phyloP scores from a whole-genome alignment of 2,113 vertebrate genomes.

The Equus quagga region DNA sequence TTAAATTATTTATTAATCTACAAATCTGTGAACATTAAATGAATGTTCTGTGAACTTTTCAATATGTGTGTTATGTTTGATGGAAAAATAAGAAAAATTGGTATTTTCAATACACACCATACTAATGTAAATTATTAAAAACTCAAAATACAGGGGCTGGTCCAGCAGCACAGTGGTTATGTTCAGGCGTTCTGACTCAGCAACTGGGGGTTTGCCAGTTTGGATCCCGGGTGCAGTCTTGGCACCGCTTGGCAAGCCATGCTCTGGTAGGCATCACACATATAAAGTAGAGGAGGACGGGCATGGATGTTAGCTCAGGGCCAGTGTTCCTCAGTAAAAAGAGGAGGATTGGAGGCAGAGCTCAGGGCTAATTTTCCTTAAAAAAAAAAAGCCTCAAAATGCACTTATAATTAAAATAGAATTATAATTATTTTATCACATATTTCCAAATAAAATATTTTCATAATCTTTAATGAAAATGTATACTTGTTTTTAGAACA shows the following conservation, averaged over 20 bases:
- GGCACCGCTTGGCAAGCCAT: no score
- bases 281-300: no score
- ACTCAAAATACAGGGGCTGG: not conserved
- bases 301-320: no score
- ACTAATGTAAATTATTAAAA: not conserved
- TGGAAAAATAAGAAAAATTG: not conserved
- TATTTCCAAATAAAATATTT: not conserved
- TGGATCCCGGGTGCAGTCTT: no score
- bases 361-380: no score
- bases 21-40: not conserved
- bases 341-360: no score
- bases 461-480: not conserved
- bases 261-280: no score
- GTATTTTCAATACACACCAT: not conserved
- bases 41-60: not conserved
- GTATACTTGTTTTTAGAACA: not conserved
- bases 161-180: no score
- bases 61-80: no score
- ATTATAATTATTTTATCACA: not conserved
- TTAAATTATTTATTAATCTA: not conserved
- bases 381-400: not conserved
- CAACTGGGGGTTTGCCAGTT: no score
- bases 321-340: no score
- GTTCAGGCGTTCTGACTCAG: no score
- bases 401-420: not conserved